Evolutionary conservation across 2,113 vertebrate species (phyloP).

Genomic region (Ginglymostoma cirratum): DNA sequence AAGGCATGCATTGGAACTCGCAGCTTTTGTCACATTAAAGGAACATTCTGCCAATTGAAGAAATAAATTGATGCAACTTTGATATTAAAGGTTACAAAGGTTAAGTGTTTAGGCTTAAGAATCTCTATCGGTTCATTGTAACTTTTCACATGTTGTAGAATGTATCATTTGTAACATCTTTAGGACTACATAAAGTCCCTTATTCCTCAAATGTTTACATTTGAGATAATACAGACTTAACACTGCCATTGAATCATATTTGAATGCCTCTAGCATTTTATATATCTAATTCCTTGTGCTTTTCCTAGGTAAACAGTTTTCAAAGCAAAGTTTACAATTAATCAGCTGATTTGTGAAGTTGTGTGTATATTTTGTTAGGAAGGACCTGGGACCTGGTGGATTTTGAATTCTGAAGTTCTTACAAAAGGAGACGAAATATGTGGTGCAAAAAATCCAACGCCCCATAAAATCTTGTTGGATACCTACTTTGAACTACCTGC

Average conservation of each 20-base stretch:
- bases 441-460: conserved; percentile 50
- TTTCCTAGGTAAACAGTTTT: background rate
- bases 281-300: background rate
- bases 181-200: background rate
- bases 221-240: background rate
- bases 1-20: background rate
- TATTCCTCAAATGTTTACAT: background rate
- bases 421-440: conserved; percentile 49
- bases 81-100: background rate
- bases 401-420: conserved; percentile 50
- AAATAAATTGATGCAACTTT: background rate
- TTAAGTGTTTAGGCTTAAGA: background rate
- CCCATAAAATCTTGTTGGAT: conserved; percentile 52
- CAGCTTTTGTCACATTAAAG: background rate
- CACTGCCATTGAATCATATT: background rate
- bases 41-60: background rate
- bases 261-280: background rate
- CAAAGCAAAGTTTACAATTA: background rate
- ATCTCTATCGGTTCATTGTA: background rate
- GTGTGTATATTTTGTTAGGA: conserved; percentile 45
- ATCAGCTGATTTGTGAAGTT: background rate
- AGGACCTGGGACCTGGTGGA: conserved; percentile 54
- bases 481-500: conserved; percentile 49
- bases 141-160: background rate
- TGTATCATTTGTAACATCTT: background rate